Evolutionary conservation across 2,888 invertebrate genomes (phyloP).

Genomic region (Stenurella melanura): DNA sequence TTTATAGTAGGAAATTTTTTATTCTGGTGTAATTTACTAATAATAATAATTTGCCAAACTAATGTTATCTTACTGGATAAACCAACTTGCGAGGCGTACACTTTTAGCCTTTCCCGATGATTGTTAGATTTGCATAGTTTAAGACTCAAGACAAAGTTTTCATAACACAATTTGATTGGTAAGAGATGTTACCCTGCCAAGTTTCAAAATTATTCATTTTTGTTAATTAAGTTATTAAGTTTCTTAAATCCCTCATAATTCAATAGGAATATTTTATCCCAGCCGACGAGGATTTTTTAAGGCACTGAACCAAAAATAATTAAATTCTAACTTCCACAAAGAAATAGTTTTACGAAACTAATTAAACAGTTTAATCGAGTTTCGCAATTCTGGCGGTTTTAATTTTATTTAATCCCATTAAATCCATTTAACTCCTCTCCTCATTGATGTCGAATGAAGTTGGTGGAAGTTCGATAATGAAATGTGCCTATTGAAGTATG

Average conservation of each 20-base stretch:
- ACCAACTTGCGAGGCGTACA: too few relatives aligned
- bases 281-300: slow-evolving; percentile 10
- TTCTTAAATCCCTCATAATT: slow-evolving; percentile 32
- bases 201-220: slow-evolving; percentile 5
- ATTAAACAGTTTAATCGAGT: slow-evolving; percentile 50
- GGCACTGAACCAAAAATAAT: slow-evolving; percentile 36
- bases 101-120: too few relatives aligned
- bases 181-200: neutral
- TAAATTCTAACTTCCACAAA: slow-evolving; percentile 42
- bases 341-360: slow-evolving; percentile 45
- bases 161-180: too few relatives aligned
- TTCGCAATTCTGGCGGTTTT: slow-evolving; percentile 47
- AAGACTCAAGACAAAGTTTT: neutral
- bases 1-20: too few relatives aligned
- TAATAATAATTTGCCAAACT: too few relatives aligned
- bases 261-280: slow-evolving; percentile 21
- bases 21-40: too few relatives aligned
- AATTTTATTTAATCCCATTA: slow-evolving; percentile 48
- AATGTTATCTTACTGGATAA: too few relatives aligned
- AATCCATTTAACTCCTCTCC: slow-evolving; percentile 51
- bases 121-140: neutral
- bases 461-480: slow-evolving; percentile 55
- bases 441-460: slow-evolving; percentile 44
- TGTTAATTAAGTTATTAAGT: slow-evolving; percentile 35
- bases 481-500: slow-evolving; percentile 55